Percentiles rank a stretch among this genome's conserved stretches.
These are phyloP conservation scores for Oreochromis mossambicus DNA, from an alignment of 2,797 vertebrate species.

Conservation along the genomic window DNA sequence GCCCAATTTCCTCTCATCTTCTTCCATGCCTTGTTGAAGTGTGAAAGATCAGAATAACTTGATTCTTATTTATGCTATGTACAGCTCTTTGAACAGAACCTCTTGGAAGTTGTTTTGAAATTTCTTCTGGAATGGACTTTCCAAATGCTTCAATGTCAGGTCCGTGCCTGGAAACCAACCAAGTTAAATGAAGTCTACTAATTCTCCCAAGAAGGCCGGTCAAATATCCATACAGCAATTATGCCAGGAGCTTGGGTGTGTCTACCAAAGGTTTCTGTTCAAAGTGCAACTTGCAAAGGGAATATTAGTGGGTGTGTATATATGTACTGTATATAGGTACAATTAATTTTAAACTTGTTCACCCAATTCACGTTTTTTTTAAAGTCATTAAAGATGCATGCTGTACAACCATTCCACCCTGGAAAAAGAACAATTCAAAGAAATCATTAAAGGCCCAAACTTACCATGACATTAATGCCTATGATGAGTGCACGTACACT, in stretches of 20 bases:
- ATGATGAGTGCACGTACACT: not conserved
- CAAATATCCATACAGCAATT: not conserved
- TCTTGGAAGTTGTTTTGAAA: not conserved
- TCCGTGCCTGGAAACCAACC: not conserved
- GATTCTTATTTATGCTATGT: not conserved
- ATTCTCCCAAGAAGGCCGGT: not conserved
- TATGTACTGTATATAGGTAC: accelerated
- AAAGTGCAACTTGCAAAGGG: not conserved
- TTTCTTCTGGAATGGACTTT: not conserved
- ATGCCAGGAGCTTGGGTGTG: not conserved
- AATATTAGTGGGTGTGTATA: not conserved
- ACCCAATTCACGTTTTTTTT: not conserved
- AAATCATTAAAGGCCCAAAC: not conserved
- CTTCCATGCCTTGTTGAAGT: not conserved
- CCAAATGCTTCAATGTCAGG: not conserved
- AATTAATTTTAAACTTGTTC: not conserved
- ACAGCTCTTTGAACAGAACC: not conserved
- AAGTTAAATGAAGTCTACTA: not conserved
- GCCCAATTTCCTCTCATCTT: not conserved
- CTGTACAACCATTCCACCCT: not conserved
- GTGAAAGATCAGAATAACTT: not conserved
- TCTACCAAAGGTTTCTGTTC: not conserved
- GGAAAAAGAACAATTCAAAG: not conserved
- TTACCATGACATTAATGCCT: not conserved
- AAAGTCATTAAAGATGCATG: not conserved